These are phyloP conservation scores for Drosophila picticornis DNA, from an alignment of 2,888 invertebrate species.

Conservation along the genomic window DNA sequence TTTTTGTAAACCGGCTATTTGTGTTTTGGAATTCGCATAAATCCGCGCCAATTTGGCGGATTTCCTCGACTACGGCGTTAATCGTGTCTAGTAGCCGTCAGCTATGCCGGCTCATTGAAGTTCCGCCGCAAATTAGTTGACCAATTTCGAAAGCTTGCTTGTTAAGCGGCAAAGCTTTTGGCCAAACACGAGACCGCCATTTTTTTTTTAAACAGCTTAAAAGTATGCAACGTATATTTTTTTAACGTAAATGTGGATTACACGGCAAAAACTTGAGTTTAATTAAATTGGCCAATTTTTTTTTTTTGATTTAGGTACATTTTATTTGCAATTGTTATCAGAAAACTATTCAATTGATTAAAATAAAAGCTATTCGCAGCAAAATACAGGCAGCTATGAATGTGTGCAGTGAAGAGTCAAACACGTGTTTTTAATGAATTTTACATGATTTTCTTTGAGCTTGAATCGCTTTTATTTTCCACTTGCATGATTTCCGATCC, in stretches of 20 bases:
- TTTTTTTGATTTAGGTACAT: background rate
- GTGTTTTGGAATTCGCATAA: constrained; percentile 47
- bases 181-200: constrained; percentile 1
- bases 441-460: constrained; percentile 30
- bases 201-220: background rate
- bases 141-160: constrained; percentile 21
- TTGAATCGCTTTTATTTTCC: constrained; percentile 43
- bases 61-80: constrained; percentile 29
- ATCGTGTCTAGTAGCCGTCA: constrained; percentile 36
- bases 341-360: background rate
- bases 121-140: constrained; percentile 37
- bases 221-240: constrained; percentile 1
- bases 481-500: constrained; percentile 21
- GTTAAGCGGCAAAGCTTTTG: constrained; percentile 14
- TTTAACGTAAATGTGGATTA: background rate
- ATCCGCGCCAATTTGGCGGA: constrained; percentile 60
- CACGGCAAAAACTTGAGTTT: background rate
- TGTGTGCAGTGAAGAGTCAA: constrained; percentile 1
- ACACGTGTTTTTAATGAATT: constrained; percentile 7
- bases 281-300: background rate
- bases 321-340: background rate
- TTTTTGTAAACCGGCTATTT: constrained; percentile 44
- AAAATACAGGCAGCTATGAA: background rate
- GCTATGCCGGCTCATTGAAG: constrained; percentile 35
- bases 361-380: background rate